A percentile compares a stretch with the other conserved stretches of the same genome.
Conservation (phyloP, 53 echinoderm and acorn worm genomes). For the Luidia sarsii region DNA sequence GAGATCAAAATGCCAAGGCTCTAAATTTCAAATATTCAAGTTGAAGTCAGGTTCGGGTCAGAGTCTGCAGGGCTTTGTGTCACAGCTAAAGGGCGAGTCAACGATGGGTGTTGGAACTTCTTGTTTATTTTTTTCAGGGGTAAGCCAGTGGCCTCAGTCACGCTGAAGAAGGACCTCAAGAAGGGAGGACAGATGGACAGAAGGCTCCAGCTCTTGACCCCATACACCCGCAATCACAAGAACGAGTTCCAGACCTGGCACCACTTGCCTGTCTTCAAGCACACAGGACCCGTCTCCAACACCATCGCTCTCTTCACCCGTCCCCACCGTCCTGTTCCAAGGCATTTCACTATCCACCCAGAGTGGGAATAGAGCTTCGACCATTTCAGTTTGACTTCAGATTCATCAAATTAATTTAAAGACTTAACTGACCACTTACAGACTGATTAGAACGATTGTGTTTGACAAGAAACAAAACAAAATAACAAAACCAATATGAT, state of each 20-base stretch:
- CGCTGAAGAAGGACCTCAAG: conserved; percentile 58
- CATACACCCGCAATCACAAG: conserved; percentile 85
- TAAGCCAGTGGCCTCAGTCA: conserved; percentile 62
- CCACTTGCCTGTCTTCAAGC: conserved; percentile 83
- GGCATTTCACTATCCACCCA: conserved; percentile 99
- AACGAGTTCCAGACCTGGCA: conserved; percentile 95
- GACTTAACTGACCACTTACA: too few relatives aligned
- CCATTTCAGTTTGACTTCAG: neutral
- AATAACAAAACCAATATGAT: too few relatives aligned
- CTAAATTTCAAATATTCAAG: too few relatives aligned
- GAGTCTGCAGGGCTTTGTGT: too few relatives aligned
- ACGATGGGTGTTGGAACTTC: too few relatives aligned
- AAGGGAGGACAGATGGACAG: conserved; percentile 57
- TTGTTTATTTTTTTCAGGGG: conserved; percentile 12
- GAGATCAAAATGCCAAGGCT: too few relatives aligned
- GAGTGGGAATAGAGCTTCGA: conserved; percentile 95
- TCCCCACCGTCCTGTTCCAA: conserved; percentile 81
- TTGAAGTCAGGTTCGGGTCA: too few relatives aligned
- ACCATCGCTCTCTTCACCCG: conserved; percentile 93
- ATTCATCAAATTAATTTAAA: neutral
- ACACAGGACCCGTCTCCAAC: conserved; percentile 88
- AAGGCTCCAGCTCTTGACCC: conserved; percentile 83
- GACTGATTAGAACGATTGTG: too few relatives aligned
- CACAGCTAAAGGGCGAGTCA: too few relatives aligned
- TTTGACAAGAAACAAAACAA: too few relatives aligned